Evolutionary conservation across 2,113 vertebrate species (phyloP).

Genomic region (Crotalus viridis): DNA sequence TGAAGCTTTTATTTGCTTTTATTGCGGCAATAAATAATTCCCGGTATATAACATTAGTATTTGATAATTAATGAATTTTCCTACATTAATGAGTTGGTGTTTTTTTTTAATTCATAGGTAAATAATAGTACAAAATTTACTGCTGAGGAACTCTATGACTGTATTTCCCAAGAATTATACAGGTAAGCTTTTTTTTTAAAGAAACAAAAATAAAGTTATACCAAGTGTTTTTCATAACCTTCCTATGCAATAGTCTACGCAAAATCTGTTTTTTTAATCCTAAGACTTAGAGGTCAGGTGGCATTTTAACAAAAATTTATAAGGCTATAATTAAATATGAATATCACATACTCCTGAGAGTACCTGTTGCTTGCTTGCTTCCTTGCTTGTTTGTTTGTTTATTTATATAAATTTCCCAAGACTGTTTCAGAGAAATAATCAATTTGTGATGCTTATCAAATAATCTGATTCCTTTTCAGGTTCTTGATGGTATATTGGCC

Average conservation of each 20-base stretch:
- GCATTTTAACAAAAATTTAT: not conserved
- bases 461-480: not conserved
- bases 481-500: not conserved
- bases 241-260: not conserved
- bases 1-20: not conserved
- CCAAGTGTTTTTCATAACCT: not conserved
- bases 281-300: not conserved
- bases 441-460: not conserved
- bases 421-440: constrained; percentile 2
- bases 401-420: not conserved
- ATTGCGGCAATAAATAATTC: not conserved
- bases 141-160: constrained; percentile 81
- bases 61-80: not conserved
- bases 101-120: constrained; percentile 72
- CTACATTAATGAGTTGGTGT: not conserved
- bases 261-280: not conserved
- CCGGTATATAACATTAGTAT: not conserved
- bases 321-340: not conserved
- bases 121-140: constrained; percentile 71
- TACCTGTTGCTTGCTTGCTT: not conserved
- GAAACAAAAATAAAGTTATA: not conserved
- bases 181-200: constrained; percentile 69
- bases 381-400: not conserved
- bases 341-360: not conserved
- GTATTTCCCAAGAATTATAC: constrained; percentile 82